phyloP scores from a whole-genome alignment of 2,113 vertebrate species.

The Lycocorax pyrrhopterus region DNA sequence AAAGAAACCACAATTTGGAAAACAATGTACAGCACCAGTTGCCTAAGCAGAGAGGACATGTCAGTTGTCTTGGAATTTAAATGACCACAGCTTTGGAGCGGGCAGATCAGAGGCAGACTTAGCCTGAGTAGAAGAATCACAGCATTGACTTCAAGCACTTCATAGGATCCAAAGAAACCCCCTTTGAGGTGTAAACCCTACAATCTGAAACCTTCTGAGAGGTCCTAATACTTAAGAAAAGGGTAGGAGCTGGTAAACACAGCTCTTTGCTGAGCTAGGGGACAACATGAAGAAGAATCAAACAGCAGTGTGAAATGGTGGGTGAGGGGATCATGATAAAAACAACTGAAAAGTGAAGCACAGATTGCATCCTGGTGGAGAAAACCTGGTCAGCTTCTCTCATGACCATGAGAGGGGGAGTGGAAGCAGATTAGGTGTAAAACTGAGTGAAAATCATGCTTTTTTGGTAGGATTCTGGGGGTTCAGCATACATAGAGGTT shows the following conservation, averaged over 20 bases:
- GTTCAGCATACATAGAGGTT: neutral
- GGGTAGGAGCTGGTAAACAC: neutral
- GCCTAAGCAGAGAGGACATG: neutral
- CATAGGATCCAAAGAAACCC: neutral
- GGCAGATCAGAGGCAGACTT: neutral
- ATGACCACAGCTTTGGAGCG: neutral
- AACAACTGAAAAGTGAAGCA: neutral
- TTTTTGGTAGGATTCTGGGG: neutral
- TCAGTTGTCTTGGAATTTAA: neutral
- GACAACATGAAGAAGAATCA: neutral
- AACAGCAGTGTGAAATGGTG: neutral
- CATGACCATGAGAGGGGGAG: neutral
- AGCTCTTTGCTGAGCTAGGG: neutral
- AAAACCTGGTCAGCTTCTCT: neutral
- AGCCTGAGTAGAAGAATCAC: neutral
- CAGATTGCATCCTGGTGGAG: neutral
- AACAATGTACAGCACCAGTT: neutral
- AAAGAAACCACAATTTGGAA: neutral
- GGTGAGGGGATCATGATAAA: neutral
- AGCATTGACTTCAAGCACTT: neutral
- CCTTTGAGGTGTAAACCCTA: neutral
- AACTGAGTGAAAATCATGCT: neutral
- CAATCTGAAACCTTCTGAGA: neutral
- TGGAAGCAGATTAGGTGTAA: neutral
- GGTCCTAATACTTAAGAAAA: neutral